Conservation (phyloP, 2,797 vertebrate species). For the Cuniculus paca region DNA sequence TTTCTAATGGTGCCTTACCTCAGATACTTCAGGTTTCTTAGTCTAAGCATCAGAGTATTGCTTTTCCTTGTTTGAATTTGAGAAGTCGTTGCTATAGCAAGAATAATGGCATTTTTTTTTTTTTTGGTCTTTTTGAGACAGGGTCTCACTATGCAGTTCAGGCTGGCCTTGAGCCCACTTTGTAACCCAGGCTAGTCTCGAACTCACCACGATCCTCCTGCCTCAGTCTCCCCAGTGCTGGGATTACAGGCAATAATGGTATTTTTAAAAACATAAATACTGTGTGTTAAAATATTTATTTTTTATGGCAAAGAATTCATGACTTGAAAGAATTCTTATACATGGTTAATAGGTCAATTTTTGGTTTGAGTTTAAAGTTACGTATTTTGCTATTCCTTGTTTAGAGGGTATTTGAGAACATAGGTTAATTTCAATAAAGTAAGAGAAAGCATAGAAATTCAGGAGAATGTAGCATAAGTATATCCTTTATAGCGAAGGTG, state of each 20-base stretch:
- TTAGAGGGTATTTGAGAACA: not conserved
- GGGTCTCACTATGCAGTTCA: too few species aligned
- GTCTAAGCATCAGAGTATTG: not conserved
- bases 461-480: not conserved
- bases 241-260: too few species aligned
- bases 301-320: not conserved
- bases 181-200: too few species aligned
- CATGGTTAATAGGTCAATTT: not conserved
- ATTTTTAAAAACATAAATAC: not conserved
- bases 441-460: not conserved
- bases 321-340: conserved; percentile 8
- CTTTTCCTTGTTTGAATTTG: not conserved
- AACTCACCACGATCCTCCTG: too few species aligned
- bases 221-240: too few species aligned
- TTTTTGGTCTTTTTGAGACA: too few species aligned
- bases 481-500: conserved; percentile 9
- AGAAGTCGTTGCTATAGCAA: not conserved
- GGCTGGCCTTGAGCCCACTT: too few species aligned
- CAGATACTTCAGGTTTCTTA: conserved; percentile 14
- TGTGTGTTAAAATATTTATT: not conserved
- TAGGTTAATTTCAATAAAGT: conserved; percentile 8
- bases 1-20: not conserved
- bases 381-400: conserved; percentile 26
- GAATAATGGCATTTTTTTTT: not conserved
- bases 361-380: not conserved